Evolutionary conservation across 2,888 invertebrate species (phyloP).

Genomic region (Dorcus hopei): DNA sequence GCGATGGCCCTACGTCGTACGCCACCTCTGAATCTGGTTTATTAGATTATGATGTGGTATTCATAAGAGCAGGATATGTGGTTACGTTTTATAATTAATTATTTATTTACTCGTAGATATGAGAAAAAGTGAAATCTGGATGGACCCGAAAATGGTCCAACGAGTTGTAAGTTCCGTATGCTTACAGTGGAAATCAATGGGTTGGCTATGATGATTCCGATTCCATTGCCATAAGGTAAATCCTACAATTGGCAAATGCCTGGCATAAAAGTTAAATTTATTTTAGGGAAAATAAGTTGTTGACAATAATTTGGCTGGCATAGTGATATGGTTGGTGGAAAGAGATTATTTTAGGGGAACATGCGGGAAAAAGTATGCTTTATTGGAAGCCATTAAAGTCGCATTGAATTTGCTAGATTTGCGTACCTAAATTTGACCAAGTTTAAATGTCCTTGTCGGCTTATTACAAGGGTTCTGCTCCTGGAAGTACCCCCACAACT

Average conservation of each 20-base stretch:
- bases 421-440: too few relatives aligned
- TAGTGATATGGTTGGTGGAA: conserved; percentile 79
- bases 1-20: too few relatives aligned
- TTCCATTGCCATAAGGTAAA: conserved; percentile 42
- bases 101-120: too few relatives aligned
- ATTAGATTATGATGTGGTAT: too few relatives aligned
- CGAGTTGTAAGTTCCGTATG: conserved; percentile 46
- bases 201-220: conserved; percentile 45
- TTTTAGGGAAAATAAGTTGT: conserved; percentile 47
- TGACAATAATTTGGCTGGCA: conserved; percentile 58
- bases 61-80: too few relatives aligned
- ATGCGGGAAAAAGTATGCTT: conserved; percentile 58
- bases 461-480: too few relatives aligned
- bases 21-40: conserved; percentile 41
- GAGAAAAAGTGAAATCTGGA: conserved; percentile 32
- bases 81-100: too few relatives aligned
- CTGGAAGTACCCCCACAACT: too few relatives aligned
- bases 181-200: conserved; percentile 41
- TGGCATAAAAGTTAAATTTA: too few relatives aligned
- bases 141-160: conserved; percentile 39
- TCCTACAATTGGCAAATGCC: too few relatives aligned
- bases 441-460: too few relatives aligned
- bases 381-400: conserved; percentile 60
- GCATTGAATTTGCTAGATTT: conserved; percentile 34
- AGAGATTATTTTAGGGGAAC: conserved; percentile 69